Percentiles rank a stretch among this genome's conserved stretches.
Conservation (phyloP, 2,797 vertebrate genomes). For the Tokudaia muenninki region DNA sequence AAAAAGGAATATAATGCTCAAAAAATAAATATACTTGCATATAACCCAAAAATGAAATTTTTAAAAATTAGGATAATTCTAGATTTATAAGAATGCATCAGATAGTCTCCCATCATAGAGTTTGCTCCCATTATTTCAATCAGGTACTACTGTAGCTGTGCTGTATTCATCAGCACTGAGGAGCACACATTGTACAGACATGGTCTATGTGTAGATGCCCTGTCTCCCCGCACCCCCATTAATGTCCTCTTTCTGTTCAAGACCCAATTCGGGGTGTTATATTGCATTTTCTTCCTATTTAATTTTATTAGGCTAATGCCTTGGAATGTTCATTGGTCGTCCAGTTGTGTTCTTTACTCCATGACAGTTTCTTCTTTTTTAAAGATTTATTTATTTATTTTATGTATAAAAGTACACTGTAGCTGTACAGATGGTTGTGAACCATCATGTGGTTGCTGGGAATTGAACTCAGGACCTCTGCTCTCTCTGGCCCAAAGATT, state of each 20-base stretch:
- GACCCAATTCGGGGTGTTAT: background rate
- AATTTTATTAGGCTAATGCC: background rate
- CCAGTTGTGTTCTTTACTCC: background rate
- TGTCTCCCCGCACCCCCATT: background rate
- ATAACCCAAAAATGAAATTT: background rate
- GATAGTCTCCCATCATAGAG: background rate
- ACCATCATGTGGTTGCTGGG: too few relatives aligned
- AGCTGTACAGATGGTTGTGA: too few relatives aligned
- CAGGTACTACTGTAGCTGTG: background rate
- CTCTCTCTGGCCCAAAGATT: too few relatives aligned
- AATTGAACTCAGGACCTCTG: too few relatives aligned
- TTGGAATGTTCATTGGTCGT: background rate
- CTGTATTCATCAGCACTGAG: background rate
- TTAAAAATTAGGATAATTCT: slow-evolving; percentile 14
- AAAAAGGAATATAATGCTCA: slow-evolving; percentile 33
- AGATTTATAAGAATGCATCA: background rate
- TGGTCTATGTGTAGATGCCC: background rate
- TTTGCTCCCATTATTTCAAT: background rate
- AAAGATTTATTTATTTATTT: too few relatives aligned
- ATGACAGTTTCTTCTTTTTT: background rate
- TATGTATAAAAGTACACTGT: too few relatives aligned
- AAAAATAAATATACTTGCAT: slow-evolving; percentile 59
- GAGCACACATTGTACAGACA: background rate
- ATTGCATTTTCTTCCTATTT: background rate
- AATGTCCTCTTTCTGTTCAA: background rate